These are phyloP conservation scores for Geotrupes spiniger DNA, from an alignment of 2,888 invertebrate genomes.

Conservation along the genomic window DNA sequence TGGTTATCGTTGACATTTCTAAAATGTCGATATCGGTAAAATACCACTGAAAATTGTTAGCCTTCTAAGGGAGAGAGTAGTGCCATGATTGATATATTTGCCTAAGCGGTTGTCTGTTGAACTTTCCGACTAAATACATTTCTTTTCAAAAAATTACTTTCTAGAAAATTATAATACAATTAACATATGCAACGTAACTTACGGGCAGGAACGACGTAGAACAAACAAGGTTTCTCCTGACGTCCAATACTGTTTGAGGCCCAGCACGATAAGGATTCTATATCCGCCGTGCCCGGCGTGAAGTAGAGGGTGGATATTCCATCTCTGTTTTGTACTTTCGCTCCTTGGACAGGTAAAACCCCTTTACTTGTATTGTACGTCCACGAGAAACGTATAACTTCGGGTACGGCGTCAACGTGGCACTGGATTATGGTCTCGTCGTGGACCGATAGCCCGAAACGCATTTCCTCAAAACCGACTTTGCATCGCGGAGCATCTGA, in stretches of 20 bases:
- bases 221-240: constrained; percentile 77
- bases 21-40: no score
- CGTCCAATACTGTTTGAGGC: constrained; percentile 80
- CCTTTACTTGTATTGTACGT: constrained; percentile 75
- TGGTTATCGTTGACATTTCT: no score
- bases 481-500: constrained; percentile 76
- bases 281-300: constrained; percentile 58
- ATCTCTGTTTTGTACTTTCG: constrained; percentile 55
- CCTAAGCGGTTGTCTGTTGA: no score
- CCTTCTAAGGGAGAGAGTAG: no score
- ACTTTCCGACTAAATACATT: no score
- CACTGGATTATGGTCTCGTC: constrained; percentile 74
- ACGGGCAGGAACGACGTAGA: constrained; percentile 81
- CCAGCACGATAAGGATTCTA: constrained; percentile 86
- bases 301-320: constrained; percentile 57
- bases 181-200: constrained; percentile 44
- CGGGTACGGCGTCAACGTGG: constrained; percentile 77
- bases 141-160: no score
- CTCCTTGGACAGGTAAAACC: constrained; percentile 68
- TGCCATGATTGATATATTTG: no score
- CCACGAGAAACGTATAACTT: constrained; percentile 75
- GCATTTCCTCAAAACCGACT: constrained; percentile 66
- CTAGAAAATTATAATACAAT: constrained; percentile 7
- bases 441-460: constrained; percentile 70
- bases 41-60: no score